Evolutionary conservation across 2,888 invertebrate species (phyloP).

Genomic region (Adineta ricciae): DNA sequence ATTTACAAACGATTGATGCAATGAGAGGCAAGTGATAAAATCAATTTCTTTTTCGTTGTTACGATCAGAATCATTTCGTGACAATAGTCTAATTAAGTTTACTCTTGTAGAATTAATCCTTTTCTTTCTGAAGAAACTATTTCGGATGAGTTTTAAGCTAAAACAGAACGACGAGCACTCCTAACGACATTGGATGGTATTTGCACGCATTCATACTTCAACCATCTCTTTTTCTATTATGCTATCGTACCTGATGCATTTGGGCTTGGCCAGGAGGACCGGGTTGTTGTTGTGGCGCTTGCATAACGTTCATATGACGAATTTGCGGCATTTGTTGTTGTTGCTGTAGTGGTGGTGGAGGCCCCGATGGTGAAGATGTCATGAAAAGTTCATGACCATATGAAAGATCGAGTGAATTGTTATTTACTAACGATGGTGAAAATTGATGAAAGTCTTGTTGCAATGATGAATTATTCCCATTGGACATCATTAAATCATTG

Average conservation of each 20-base stretch:
- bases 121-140: too few relatives aligned
- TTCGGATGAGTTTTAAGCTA: too few relatives aligned
- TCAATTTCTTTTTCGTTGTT: too few relatives aligned
- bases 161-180: too few relatives aligned
- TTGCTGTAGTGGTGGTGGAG: background rate
- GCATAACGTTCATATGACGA: background rate
- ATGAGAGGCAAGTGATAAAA: too few relatives aligned
- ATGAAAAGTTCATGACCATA: background rate
- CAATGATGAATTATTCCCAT: background rate
- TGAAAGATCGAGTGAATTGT: background rate
- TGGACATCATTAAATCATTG: background rate
- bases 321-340: background rate
- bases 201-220: too few relatives aligned
- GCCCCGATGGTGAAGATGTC: background rate
- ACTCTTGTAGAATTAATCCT: too few relatives aligned
- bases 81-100: too few relatives aligned
- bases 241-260: background rate
- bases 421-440: background rate
- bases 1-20: too few relatives aligned
- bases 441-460: constrained; percentile 1
- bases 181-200: too few relatives aligned
- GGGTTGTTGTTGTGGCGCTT: background rate
- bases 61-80: too few relatives aligned
- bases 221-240: too few relatives aligned
- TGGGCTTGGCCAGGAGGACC: background rate